Percentiles rank a stretch among this genome's conserved stretches.
phyloP scores from a whole-genome alignment of 2,113 vertebrate genomes.

The Formicarius rufipectus region DNA sequence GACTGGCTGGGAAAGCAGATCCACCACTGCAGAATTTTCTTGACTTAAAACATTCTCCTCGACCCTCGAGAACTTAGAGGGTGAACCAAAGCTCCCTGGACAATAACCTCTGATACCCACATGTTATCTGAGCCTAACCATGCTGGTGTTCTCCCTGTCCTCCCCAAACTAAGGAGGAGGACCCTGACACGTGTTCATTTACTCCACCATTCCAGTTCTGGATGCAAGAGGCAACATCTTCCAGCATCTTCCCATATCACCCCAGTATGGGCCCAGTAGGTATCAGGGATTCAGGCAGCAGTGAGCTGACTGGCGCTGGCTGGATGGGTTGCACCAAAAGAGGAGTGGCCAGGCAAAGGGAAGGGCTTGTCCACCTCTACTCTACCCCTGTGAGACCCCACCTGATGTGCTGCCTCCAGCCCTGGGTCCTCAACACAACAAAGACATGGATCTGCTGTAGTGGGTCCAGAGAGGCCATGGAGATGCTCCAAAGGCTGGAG shows the following conservation, averaged over 20 bases:
- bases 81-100: background rate
- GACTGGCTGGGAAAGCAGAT: background rate
- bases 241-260: background rate
- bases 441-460: background rate
- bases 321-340: background rate
- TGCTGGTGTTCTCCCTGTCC: background rate
- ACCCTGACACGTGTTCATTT: background rate
- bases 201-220: background rate
- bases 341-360: background rate
- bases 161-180: background rate
- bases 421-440: background rate
- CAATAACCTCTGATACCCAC: too few species aligned
- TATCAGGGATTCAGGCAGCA: background rate
- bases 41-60: background rate
- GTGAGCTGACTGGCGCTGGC: background rate
- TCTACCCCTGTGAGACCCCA: background rate
- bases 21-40: background rate
- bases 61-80: background rate
- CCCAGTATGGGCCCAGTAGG: background rate
- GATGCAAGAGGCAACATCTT: background rate
- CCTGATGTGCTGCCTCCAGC: background rate
- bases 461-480: fast-evolving
- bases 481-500: background rate
- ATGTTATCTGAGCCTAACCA: background rate
- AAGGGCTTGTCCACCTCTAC: background rate